Conservation (phyloP, 2,888 invertebrate species). For the Calameuta pallipes region DNA sequence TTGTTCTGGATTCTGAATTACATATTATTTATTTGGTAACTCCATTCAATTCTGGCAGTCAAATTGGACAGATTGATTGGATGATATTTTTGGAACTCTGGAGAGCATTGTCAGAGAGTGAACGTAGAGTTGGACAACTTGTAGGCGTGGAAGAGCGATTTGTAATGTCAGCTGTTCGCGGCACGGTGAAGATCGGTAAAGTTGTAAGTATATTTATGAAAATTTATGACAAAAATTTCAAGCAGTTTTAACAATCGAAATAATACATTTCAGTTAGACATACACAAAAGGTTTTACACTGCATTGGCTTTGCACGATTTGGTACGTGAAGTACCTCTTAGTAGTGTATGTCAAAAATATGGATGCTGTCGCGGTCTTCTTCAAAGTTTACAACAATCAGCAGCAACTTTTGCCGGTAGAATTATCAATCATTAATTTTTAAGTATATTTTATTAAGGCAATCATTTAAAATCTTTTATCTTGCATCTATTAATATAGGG, state of each 20-base stretch:
- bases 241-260: neutral
- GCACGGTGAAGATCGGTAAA: constrained; percentile 69
- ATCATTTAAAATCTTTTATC: constrained; percentile 10
- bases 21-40: constrained; percentile 96
- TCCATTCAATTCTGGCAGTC: constrained; percentile 88
- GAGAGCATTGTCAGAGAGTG: constrained; percentile 81
- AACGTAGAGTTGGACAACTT: constrained; percentile 87
- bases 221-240: neutral
- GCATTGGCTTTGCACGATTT: constrained; percentile 93
- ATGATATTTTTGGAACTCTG: constrained; percentile 82
- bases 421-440: constrained; percentile 21
- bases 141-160: constrained; percentile 91
- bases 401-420: constrained; percentile 92
- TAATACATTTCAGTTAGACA: constrained; percentile 46
- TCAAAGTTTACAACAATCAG: constrained; percentile 93
- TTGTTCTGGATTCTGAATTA: constrained; percentile 93
- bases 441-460: constrained; percentile 10
- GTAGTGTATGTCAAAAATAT: constrained; percentile 85
- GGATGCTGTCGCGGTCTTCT: constrained; percentile 89
- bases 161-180: constrained; percentile 81
- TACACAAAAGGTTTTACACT: constrained; percentile 81
- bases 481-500: constrained; percentile 69
- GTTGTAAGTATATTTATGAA: constrained; percentile 29
- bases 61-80: constrained; percentile 84
- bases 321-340: constrained; percentile 88